Evolutionary conservation across 2,888 invertebrate genomes (phyloP), one percentile per base, ranked within the genome.

Genomic region (Apamea anceps): DNA sequence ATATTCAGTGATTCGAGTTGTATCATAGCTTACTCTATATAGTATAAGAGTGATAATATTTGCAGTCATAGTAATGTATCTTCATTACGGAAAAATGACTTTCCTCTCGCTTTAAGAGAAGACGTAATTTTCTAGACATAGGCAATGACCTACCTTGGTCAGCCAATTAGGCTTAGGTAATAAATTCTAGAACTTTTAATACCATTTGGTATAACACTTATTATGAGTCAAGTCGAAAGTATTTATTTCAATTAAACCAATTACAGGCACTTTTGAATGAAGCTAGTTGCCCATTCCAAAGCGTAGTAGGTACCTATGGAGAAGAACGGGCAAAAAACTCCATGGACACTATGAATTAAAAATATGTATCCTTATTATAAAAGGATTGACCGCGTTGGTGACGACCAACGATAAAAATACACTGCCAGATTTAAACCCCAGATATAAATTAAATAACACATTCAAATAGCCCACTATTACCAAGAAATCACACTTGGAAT

Each of bases 1-100:
- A 13, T 82, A 74, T 60, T 74, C 77, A 63, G 74, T 66, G 45
- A 79, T 77, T 76, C 25, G 70, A 70, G 32, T 68, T 80, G 77
- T 75, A 82, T 77, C 42, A 71, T 77, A 75, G 54, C 63, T 74
- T 68, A 62, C 73, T 79, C 13, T 45, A 6, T 72, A 25, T 75
- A 85, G 74, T 65, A n/a, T 85, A 85, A 60, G 85, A 51, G 67
- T 81, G 81, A 77, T 81, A 68, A 66, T 84, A 75, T 32, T 77
- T 72, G 62, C 72, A 72, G 81, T 21, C 21, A 63, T 77, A n/a
- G 37, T 65, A 75, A 77, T 66, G 37, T 73, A 76, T 67, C n/a
- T 78, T 62, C 66, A 72, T 77, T 74, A 71, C 70, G 42, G 45
- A 37, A 45, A 63, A 71, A 48, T 76, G 63, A 74, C 51, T 74